phyloP scores from a whole-genome alignment of 92 coral and sea anemone genomes.

The Phenganax marumi region DNA sequence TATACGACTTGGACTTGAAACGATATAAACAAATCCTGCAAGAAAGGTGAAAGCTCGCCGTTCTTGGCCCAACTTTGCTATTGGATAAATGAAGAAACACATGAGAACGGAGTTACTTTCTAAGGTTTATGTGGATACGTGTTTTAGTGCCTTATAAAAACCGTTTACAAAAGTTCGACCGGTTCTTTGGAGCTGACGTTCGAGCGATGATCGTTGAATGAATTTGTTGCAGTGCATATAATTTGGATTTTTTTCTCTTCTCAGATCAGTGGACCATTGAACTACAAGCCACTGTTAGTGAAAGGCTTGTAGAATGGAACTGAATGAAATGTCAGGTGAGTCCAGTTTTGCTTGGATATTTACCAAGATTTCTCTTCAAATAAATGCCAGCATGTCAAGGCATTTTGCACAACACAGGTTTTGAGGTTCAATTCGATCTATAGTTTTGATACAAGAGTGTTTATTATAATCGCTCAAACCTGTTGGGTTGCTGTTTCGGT shows the following conservation, averaged over 20 bases:
- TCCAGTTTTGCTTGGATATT: background rate
- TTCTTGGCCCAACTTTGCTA: conserved; percentile 17
- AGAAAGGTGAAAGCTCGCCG: conserved; percentile 25
- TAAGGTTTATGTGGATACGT: conserved; percentile 25
- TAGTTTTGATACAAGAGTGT: conserved; percentile 6
- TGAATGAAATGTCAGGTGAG: conserved; percentile 45
- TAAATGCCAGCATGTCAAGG: conserved; percentile 34
- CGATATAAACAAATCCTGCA: conserved; percentile 46
- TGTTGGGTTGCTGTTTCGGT: conserved; percentile 7
- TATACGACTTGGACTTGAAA: conserved; percentile 37
- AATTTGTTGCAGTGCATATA: conserved; percentile 19
- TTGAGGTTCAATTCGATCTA: background rate
- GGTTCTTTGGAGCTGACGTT: conserved; percentile 43
- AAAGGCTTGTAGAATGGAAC: conserved; percentile 33
- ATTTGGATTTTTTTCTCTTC: conserved; percentile 32
- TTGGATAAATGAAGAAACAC: conserved; percentile 42
- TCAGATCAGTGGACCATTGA: conserved; percentile 39
- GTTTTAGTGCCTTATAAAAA: conserved; percentile 22
- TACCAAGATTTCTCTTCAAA: conserved; percentile 14
- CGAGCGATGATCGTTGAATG: conserved; percentile 29
- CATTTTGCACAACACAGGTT: conserved; percentile 32
- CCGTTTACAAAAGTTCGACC: conserved; percentile 32
- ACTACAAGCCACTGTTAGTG: conserved; percentile 38
- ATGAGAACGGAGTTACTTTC: conserved; percentile 9
- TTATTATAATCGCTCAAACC: background rate